Base-by-base conservation (phyloP, 2,888 invertebrate genomes). In the Drosophila niveifrons region DNA sequence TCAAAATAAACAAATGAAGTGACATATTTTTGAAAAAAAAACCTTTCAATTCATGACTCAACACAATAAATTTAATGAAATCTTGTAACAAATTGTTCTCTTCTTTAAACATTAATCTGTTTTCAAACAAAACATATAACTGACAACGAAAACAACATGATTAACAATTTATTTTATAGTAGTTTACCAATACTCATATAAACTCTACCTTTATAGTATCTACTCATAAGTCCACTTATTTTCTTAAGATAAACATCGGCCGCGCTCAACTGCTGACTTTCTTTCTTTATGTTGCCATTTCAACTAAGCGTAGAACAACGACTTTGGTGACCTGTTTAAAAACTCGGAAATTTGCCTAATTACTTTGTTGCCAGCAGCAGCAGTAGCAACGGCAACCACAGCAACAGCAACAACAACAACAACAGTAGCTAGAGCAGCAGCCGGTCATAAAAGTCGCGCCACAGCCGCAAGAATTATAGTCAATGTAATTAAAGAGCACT, bases 401-500 rank as follows among this genome's bases (percentile, higher is more conserved):
- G 31, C 61, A 51, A 6, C 50, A 31, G 47, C 58, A 47, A 50
- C 63, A 47, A 18, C 48, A 67, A 17, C 63, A 46, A 28, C 28
- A 68, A 56, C 55, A 62, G 29, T 43, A 46, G 43, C 70, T 50
- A 23, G 34, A 47, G 29, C 77, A 66, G 52, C 59, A 63, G 64
- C 58, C 71, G 87, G 81, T 76, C 78, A 89, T 84, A 84, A 89
- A 85, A 85, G 85, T 89, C 85, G 79, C 81, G 77, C 84, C 87
- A 68, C 73, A 84, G 88, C 88, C 88, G 72, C 88, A 89, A 88
- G 89, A 90, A 86, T 89, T 88, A 88, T 87, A 85, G 88, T 81
- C 80, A 85, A 81, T 87, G 90, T 90, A 89, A 89, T 89, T 89
- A 89, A 87, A 89, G 89, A 82, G 89, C 85, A 88, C 89, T 89